Evolutionary conservation across 2,888 invertebrate species (phyloP), one percentile per base, ranked within the genome.

Genomic region (Neoitamus cyanurus): DNA sequence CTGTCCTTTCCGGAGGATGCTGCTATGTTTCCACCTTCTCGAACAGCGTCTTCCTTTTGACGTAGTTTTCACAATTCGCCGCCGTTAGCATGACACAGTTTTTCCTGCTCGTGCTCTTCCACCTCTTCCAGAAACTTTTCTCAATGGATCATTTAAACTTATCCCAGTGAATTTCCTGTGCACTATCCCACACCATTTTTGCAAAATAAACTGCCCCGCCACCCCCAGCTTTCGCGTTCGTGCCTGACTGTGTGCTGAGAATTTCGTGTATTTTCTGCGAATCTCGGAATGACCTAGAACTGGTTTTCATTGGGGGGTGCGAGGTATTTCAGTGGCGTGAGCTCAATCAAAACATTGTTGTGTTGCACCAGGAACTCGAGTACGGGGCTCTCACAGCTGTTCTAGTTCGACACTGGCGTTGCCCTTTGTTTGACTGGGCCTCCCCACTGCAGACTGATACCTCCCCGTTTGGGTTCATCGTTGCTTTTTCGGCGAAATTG

Each of bases 101-200:
- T 58, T 48, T 25, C 20, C 5, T n/a, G n/a, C 1, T 15, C 42
- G 42, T n/a, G 58, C 20, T 20, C 58, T 20, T 58, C 15, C 1
- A 25, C 7, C 9, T 58, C 25, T 11, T 70, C 70, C 13, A 31
- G 31, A 70, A 70, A 70, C 2, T 70, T 70, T 70, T 31, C 70
- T 70, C 70, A 70, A 70, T 70, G 70, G 70, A 70, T 58, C 58
- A 58, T 58, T 58, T 58, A 58, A 58, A 58, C 7, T 58, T 58
- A 58, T 58, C 58, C 58, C 9, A 25, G 58, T 9, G 7, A 58
- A 58, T 20, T 58, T 58, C 58, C 20, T 20, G 58, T 9, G 58
- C 58, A 2, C 25, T 7, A 20, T 58, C 15, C 25, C 58, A 58
- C 11, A 58, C 7, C 15, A 25, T 9, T 0, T 34, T 34, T 2